These are phyloP conservation scores for Euplagia quadripunctaria DNA, from an alignment of 2,888 invertebrate genomes.

Conservation along the genomic window DNA sequence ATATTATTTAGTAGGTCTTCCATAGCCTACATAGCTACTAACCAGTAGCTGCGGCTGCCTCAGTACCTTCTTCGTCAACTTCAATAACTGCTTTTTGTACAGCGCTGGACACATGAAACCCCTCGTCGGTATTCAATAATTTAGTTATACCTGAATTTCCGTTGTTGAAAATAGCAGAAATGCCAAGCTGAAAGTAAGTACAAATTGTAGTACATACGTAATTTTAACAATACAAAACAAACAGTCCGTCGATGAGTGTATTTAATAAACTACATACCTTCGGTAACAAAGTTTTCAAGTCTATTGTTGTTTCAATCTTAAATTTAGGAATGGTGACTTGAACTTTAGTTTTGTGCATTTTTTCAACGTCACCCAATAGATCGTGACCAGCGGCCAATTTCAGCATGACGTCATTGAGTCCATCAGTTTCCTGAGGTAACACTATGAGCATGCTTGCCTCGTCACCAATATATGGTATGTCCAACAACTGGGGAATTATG, in stretches of 20 bases:
- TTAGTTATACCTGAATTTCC: slow-evolving; percentile 89
- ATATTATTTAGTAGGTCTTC: slow-evolving; percentile 1
- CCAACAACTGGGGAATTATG: slow-evolving; percentile 86
- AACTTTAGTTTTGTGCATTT: slow-evolving; percentile 86
- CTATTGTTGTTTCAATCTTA: slow-evolving; percentile 91
- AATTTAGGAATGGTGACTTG: slow-evolving; percentile 92
- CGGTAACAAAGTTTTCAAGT: slow-evolving; percentile 88
- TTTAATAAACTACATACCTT: slow-evolving; percentile 83
- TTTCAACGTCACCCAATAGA: slow-evolving; percentile 84
- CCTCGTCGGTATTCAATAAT: slow-evolving; percentile 81
- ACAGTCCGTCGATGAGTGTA: too few species aligned
- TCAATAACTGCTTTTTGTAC: slow-evolving; percentile 95
- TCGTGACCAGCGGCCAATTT: slow-evolving; percentile 86
- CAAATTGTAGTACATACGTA: neutral
- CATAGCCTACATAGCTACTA: slow-evolving; percentile 68
- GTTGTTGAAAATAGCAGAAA: slow-evolving; percentile 88
- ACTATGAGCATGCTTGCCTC: slow-evolving; percentile 92
- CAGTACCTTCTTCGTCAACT: slow-evolving; percentile 95
- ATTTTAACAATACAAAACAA: neutral
- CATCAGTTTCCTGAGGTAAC: slow-evolving; percentile 90
- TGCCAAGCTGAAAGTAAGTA: slow-evolving; percentile 88
- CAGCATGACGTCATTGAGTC: slow-evolving; percentile 88
- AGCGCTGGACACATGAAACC: slow-evolving; percentile 89
- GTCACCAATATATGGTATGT: slow-evolving; percentile 90
- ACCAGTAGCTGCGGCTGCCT: slow-evolving; percentile 95